Conservation (phyloP, 1,140 invertebrate species). For the Bombus soroeensis region DNA sequence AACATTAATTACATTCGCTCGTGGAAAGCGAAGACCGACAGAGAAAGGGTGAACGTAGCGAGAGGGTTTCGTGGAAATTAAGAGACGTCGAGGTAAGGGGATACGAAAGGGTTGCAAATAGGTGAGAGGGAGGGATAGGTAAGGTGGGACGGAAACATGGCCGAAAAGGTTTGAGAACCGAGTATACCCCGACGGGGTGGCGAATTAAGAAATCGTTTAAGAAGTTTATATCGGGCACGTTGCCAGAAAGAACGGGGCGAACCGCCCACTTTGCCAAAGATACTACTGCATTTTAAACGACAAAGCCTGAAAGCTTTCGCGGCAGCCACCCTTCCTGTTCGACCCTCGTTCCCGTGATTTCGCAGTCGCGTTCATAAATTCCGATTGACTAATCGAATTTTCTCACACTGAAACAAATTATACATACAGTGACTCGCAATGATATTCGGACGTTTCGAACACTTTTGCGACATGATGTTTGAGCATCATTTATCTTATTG, state of each 20-base stretch:
- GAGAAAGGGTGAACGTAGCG: constrained; percentile 27
- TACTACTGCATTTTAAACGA: constrained; percentile 42
- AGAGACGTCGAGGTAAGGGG: constrained; percentile 53
- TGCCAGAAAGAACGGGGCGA: constrained; percentile 40
- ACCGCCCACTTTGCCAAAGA: constrained; percentile 28
- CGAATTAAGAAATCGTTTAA: constrained; percentile 73
- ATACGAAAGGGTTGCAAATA: constrained; percentile 16
- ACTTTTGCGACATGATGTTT: too few species aligned
- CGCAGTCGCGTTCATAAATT: constrained; percentile 12
- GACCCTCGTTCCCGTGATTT: not conserved
- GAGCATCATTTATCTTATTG: too few species aligned
- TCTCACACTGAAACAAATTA: not conserved
- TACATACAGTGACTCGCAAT: not conserved
- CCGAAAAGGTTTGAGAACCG: constrained; percentile 10
- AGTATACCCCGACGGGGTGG: constrained; percentile 34
- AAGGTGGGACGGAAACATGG: constrained; percentile 37
- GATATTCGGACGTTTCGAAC: too few species aligned
- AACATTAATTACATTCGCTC: constrained; percentile 79
- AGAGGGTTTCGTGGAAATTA: constrained; percentile 62
- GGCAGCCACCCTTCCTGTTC: not conserved
- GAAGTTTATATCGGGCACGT: constrained; percentile 69
- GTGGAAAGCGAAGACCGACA: constrained; percentile 43
- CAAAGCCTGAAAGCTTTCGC: not conserved
- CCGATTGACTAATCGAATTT: constrained; percentile 8
- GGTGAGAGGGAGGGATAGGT: constrained; percentile 26